These are phyloP conservation scores for Eciton burchellii DNA, from an alignment of 1,140 invertebrate species.

Conservation along the genomic window DNA sequence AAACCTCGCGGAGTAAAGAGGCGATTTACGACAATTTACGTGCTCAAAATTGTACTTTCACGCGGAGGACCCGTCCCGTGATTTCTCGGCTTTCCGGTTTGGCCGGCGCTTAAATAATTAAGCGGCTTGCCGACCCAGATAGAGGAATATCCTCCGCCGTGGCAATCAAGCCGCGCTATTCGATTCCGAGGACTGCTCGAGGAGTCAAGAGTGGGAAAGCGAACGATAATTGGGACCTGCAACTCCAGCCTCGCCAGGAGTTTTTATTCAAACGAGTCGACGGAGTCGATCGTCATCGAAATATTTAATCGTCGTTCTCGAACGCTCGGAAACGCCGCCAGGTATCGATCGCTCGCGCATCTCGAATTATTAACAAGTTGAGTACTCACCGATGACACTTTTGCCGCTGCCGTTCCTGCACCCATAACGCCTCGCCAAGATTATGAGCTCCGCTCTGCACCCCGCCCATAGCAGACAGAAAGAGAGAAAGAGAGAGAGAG, in stretches of 20 bases:
- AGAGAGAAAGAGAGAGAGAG: constrained; percentile 33
- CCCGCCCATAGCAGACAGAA: constrained; percentile 79
- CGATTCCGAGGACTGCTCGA: neutral
- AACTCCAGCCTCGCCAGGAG: neutral
- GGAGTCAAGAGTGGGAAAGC: neutral
- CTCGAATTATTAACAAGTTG: constrained; percentile 4
- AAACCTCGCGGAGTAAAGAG: constrained; percentile 21
- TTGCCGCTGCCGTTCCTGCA: constrained; percentile 83
- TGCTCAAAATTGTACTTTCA: constrained; percentile 6
- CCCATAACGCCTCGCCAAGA: constrained; percentile 83
- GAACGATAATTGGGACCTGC: constrained; percentile 9
- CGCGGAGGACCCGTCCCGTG: constrained; percentile 4
- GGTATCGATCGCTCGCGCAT: neutral
- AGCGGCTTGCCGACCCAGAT: neutral
- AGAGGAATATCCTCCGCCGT: neutral
- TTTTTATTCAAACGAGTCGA: neutral
- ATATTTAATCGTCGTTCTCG: neutral
- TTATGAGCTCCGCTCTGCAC: constrained; percentile 83
- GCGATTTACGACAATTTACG: neutral
- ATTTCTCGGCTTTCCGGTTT: constrained; percentile 25
- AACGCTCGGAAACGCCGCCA: neutral
- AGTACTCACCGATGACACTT: constrained; percentile 80
- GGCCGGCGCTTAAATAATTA: constrained; percentile 16
- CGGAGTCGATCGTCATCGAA: neutral
- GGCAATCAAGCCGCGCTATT: neutral